These are phyloP conservation scores for Eira barbara DNA, from an alignment of 2,113 vertebrate species.

Conservation along the genomic window DNA sequence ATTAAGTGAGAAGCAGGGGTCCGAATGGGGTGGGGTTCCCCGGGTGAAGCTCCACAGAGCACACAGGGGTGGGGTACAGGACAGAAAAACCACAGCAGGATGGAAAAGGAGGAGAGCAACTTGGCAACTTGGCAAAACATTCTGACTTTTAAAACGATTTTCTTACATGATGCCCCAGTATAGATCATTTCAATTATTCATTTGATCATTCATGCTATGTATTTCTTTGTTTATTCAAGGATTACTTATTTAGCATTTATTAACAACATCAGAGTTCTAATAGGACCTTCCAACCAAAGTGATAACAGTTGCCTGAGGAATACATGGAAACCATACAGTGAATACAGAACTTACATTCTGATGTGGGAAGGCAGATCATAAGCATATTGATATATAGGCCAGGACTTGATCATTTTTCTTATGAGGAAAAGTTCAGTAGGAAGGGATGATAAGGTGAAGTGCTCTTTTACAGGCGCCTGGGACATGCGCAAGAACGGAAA, in stretches of 20 bases:
- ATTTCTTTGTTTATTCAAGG: not conserved
- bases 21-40: not conserved
- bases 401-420: not conserved
- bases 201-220: not conserved
- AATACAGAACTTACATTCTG: not conserved
- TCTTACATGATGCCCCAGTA: not conserved
- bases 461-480: not conserved
- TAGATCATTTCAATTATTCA: not conserved
- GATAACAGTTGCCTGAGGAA: not conserved
- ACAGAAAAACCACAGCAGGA: fast-evolving
- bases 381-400: not conserved
- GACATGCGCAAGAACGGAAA: not conserved
- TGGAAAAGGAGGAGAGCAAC: not conserved
- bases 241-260: not conserved
- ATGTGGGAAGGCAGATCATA: not conserved
- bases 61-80: too few relatives aligned
- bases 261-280: not conserved
- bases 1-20: not conserved
- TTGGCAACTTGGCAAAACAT: not conserved
- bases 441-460: not conserved
- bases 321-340: not conserved
- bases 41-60: not conserved
- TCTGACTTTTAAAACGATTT: not conserved
- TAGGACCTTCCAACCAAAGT: not conserved
- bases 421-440: not conserved